Percentiles rank a stretch among this genome's conserved stretches.
These are phyloP conservation scores for Columbina picui DNA, from an alignment of 2,113 vertebrate species.

Conservation along the genomic window DNA sequence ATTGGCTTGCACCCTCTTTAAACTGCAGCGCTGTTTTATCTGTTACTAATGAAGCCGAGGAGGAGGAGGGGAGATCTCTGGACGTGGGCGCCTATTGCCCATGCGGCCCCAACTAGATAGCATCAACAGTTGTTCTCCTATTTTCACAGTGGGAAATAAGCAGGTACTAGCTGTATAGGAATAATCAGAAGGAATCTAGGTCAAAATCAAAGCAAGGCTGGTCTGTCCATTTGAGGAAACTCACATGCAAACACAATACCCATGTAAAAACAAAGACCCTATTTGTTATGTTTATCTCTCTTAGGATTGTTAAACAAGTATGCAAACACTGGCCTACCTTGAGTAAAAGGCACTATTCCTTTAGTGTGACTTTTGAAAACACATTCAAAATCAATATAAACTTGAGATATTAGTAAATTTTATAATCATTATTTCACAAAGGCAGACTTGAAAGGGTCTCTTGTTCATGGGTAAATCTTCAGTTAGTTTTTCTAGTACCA, in stretches of 20 bases:
- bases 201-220: conserved; percentile 71
- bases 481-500: conserved; percentile 75
- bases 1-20: not conserved
- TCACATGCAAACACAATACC: conserved; percentile 54
- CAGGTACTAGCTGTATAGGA: conserved; percentile 57
- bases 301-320: not conserved
- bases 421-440: conserved; percentile 71
- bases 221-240: conserved; percentile 45
- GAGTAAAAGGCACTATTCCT: conserved; percentile 1
- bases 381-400: conserved; percentile 69
- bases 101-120: conserved; percentile 41
- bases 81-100: not conserved
- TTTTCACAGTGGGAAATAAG: conserved; percentile 74
- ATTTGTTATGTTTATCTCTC: conserved; percentile 14
- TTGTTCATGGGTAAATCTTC: conserved; percentile 74
- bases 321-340: conserved; percentile 1
- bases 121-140: conserved; percentile 70
- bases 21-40: not conserved
- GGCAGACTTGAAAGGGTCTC: conserved; percentile 71
- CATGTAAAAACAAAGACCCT: conserved; percentile 56
- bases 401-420: conserved; percentile 65
- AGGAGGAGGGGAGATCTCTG: conserved; percentile 1
- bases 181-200: conserved; percentile 71
- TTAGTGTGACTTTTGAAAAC: conserved; percentile 42
- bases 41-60: not conserved